Conservation (phyloP, 2,797 vertebrate species). For the Columba guinea region DNA sequence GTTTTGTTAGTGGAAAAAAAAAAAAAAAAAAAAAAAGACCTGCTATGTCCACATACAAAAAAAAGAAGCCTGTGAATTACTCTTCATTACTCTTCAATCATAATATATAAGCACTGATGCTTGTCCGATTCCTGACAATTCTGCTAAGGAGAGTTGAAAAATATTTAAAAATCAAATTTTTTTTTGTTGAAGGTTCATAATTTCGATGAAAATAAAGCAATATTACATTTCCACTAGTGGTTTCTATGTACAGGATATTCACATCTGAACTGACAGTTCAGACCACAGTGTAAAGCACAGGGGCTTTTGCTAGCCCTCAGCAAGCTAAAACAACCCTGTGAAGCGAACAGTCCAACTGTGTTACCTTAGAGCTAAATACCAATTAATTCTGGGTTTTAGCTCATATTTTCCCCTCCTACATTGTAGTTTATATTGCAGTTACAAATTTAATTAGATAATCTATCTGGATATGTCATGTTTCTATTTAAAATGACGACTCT, state of each 20-base stretch:
- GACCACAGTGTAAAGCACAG: accelerated
- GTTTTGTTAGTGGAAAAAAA: background rate
- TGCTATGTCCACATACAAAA: background rate
- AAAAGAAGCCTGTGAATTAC: background rate
- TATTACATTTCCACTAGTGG: background rate
- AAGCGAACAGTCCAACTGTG: background rate
- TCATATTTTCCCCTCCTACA: background rate
- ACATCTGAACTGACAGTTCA: background rate
- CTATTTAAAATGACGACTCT: constrained; percentile 32
- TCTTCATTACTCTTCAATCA: background rate
- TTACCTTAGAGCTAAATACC: background rate
- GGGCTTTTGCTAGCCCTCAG: background rate
- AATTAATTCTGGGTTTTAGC: background rate
- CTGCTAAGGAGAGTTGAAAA: background rate
- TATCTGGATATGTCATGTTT: background rate
- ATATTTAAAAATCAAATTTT: background rate
- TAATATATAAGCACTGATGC: background rate
- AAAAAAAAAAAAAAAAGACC: too few species aligned
- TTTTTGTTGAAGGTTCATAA: background rate
- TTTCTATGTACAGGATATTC: background rate
- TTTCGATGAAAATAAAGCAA: background rate
- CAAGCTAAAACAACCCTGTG: background rate
- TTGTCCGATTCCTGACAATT: background rate
- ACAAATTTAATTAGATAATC: constrained; percentile 30
- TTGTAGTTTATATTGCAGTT: background rate